These are phyloP conservation scores for Macrophya annulata DNA, from an alignment of 2,888 invertebrate genomes.

Conservation along the genomic window DNA sequence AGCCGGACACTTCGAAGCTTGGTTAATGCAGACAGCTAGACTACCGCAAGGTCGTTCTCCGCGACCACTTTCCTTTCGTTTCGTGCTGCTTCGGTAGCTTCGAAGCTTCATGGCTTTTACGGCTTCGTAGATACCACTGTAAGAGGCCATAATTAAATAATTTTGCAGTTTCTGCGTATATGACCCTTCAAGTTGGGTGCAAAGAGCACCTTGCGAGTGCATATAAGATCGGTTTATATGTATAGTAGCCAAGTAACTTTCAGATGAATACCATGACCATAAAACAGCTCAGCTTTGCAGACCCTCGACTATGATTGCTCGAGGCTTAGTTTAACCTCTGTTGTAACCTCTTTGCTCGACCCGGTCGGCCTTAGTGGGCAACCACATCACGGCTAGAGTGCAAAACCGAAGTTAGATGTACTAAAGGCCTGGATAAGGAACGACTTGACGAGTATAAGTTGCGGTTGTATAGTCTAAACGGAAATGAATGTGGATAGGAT, in stretches of 20 bases:
- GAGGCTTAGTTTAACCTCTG: conserved; percentile 26
- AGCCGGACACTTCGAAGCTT: conserved; percentile 32
- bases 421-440: neutral
- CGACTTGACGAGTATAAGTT: neutral
- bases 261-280: conserved; percentile 17
- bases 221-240: neutral
- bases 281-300: neutral
- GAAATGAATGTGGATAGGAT: conserved; percentile 8
- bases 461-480: conserved; percentile 6
- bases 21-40: conserved; percentile 48
- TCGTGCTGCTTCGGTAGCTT: conserved; percentile 51
- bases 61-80: conserved; percentile 54
- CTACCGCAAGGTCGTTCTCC: conserved; percentile 52
- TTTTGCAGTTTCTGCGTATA: neutral
- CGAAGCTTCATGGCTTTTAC: conserved; percentile 24
- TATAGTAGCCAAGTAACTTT: neutral
- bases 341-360: conserved; percentile 22
- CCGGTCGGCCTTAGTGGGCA: conserved; percentile 41
- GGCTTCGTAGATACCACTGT: conserved; percentile 17
- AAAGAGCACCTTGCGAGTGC: neutral
- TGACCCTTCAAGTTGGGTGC: neutral
- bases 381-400: conserved; percentile 24
- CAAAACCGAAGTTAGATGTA: neutral
- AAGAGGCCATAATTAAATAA: conserved; percentile 6
- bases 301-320: conserved; percentile 8